A percentile compares a stretch with the other conserved stretches of the same genome.
phyloP scores from a whole-genome alignment of 2,797 vertebrate genomes.

The Dallia pectoralis region DNA sequence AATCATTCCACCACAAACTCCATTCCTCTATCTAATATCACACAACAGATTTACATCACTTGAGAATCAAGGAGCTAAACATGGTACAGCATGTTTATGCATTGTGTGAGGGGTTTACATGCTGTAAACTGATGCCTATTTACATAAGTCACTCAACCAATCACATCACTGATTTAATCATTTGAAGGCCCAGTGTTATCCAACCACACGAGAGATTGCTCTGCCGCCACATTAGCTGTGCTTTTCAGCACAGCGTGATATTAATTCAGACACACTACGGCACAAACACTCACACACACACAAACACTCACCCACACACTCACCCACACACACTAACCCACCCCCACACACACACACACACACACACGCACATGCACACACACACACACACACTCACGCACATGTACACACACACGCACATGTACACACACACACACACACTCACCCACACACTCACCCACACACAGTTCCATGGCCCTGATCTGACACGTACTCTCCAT shows the following conservation, averaged over 20 bases:
- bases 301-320: too few relatives aligned
- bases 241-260: too few relatives aligned
- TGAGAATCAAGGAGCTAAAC: not conserved
- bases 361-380: too few relatives aligned
- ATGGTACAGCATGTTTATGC: too few relatives aligned
- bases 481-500: constrained; percentile 49
- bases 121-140: not conserved
- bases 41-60: not conserved
- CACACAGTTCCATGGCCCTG: not conserved
- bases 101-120: too few relatives aligned
- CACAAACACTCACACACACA: not conserved
- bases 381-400: too few relatives aligned
- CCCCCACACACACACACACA: too few relatives aligned
- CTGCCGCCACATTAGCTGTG: too few relatives aligned
- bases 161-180: not conserved
- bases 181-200: too few relatives aligned
- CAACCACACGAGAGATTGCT: too few relatives aligned
- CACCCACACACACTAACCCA: too few relatives aligned
- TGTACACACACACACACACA: not conserved
- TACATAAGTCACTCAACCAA: not conserved
- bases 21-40: not conserved
- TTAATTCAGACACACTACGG: not conserved
- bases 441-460: not conserved
- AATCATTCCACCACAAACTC: not conserved
- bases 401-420: too few relatives aligned